phyloP scores from a whole-genome alignment of 2,797 vertebrate genomes.

The Rallus crepitans region DNA sequence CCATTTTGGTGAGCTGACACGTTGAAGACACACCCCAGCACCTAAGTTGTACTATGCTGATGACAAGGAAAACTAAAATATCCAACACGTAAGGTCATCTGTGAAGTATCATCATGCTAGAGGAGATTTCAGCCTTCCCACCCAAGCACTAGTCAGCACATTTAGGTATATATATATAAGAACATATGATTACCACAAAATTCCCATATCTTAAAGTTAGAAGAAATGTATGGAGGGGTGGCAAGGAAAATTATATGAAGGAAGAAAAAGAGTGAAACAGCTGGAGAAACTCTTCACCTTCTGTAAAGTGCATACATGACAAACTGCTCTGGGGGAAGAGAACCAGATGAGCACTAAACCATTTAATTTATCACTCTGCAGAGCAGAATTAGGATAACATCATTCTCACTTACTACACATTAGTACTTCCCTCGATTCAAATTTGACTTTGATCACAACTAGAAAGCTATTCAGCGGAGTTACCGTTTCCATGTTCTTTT shows the following conservation, averaged over 20 bases:
- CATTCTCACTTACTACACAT: background rate
- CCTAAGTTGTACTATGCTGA: background rate
- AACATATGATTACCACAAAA: background rate
- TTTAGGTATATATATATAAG: background rate
- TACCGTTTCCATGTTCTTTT: background rate
- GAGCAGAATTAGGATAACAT: background rate
- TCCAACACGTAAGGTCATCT: background rate
- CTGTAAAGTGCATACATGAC: background rate
- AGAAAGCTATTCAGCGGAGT: background rate
- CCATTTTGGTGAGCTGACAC: background rate
- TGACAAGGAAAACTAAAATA: background rate
- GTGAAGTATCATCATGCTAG: background rate
- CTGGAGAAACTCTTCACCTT: constrained; percentile 7
- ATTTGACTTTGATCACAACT: background rate
- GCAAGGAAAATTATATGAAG: background rate
- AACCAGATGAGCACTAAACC: background rate
- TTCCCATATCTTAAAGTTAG: background rate
- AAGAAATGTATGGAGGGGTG: background rate
- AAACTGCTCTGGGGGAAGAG: background rate
- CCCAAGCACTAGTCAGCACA: background rate
- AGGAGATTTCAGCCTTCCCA: background rate
- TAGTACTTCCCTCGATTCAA: background rate
- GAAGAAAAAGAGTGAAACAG: background rate
- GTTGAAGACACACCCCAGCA: background rate
- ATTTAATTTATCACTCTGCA: constrained; percentile 6